Base-by-base conservation (phyloP, 2,113 vertebrate genomes). In the Egretta garzetta region DNA sequence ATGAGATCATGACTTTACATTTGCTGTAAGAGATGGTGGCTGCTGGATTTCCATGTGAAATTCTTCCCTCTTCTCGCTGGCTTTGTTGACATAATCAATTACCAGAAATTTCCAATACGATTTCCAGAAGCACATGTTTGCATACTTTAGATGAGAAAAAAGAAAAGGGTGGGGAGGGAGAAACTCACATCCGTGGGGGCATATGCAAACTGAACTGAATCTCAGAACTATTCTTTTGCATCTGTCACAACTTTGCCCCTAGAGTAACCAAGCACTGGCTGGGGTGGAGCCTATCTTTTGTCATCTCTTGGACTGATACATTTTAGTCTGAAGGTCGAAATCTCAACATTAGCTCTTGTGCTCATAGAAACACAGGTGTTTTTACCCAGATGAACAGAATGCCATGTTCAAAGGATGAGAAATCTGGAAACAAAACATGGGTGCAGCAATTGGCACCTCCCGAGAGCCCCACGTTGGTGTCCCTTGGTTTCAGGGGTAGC, bases 311-410 rank as follows among this genome's bases (percentile, higher is more conserved):
- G 87, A 53, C 20, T 15, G 55, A 13, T 50, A 1, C 5, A 15
- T 62, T 71, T 77, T 32, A 63, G 12, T 52, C 55, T 33, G 47
- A 80, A 79, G 67, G 43, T 66, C 76, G 75, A 82, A 91, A 86
- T 26, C 19, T 66, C 84, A 84, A 27, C 76, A 35, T 27, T 86
- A 0, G 0, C 71, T 50, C 37, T 30, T 30, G 67, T 83, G 63
- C 52, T 2, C 0, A 2, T 30, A 39, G 91, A 81, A 74, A 52
- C 0, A 2, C 4, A 13, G 23, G 14, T 33, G 33, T 24, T 52
- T 80, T 85, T 66, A 45, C 53, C 20, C 49, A 72, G 60, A 62
- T 92, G 39, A 41, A 41, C 39, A 41, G 39, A 41, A 41, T 41
- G 39, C 39, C 76, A 70, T 91, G 91, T 49, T 96, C 2, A 4